Evolutionary conservation across 2,113 vertebrate species (phyloP), one percentile per base, ranked within the genome.

Genomic region (Podarcis muralis): DNA sequence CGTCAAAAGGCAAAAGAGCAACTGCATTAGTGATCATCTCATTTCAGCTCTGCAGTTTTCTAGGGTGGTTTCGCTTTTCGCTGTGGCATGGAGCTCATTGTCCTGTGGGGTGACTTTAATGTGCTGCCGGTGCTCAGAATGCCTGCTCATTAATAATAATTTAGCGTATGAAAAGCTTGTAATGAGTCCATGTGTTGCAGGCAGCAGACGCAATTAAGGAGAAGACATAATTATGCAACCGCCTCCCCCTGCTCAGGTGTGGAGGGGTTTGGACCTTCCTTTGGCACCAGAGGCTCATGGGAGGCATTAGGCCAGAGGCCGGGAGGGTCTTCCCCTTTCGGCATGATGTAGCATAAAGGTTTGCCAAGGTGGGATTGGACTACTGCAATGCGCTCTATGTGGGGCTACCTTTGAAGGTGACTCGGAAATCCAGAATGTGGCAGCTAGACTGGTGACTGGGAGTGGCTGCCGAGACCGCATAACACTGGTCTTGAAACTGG

Each of bases 111-210:
- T 48, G 94, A 87, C 94, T 92, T 92, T 89, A 48, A 78, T 90
- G 84, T 35, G 91, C 89, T 92, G 93, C 90, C 92, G 90, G 84
- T 62, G 2, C 86, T 94, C 91, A 91, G 93, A 92, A 94, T 88
- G 92, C 30, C 75, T 77, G 8, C 94, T 95, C 95, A 85, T 95
- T 96, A 95, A 96, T 95, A 95, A 95, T 87, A 81, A 87, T 95
- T 95, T 95, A 95, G 94, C 95, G 93, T 95, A 95, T 95, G 95
- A 95, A 95, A 95, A 93, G 94, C 93, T 88, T 93, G 93, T 94
- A 95, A 95, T 35, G 68, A 94, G 94, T 93, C 95, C 94, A 95
- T 94, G 95, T 37, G 95, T 90, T 88, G 93, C 94, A 95, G 94
- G 93, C 92, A 7, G 94, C 90, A 93, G 91, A 81, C 12, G 23